A percentile compares a stretch with the other conserved stretches of the same genome.
Evolutionary conservation across 2,888 invertebrate genomes (phyloP).

Genomic region (Dynastes maya): DNA sequence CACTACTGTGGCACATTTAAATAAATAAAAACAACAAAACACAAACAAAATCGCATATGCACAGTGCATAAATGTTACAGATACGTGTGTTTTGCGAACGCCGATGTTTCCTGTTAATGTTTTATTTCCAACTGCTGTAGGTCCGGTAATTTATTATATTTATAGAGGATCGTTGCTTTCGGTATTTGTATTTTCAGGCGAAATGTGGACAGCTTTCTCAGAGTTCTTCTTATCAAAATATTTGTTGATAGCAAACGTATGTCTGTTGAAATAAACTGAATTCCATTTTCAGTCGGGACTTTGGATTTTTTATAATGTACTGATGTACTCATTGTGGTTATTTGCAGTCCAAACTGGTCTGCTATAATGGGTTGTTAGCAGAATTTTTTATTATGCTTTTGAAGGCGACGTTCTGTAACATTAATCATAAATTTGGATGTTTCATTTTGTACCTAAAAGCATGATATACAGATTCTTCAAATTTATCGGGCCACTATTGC

Average conservation of each 20-base stretch:
- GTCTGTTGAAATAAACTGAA: not conserved
- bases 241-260: not conserved
- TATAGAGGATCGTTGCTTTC: not conserved
- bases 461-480: too few relatives aligned
- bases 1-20: conserved; percentile 44
- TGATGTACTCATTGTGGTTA: not conserved
- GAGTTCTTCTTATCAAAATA: not conserved
- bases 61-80: conserved; percentile 2
- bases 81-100: conserved; percentile 8
- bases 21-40: conserved; percentile 50
- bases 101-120: conserved; percentile 32
- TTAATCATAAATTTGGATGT: too few relatives aligned
- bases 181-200: not conserved
- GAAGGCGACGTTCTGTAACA: too few relatives aligned
- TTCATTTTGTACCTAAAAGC: too few relatives aligned
- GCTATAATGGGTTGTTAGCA: too few relatives aligned
- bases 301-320: not conserved
- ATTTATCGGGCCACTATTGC: too few relatives aligned
- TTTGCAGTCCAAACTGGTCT: too few relatives aligned
- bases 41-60: conserved; percentile 28
- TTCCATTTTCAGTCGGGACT: not conserved
- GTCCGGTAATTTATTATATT: conserved; percentile 38
- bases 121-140: conserved; percentile 37
- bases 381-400: too few relatives aligned
- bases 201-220: not conserved